Conservation (phyloP, 2,113 vertebrate species). For the Pithys albifrons region DNA sequence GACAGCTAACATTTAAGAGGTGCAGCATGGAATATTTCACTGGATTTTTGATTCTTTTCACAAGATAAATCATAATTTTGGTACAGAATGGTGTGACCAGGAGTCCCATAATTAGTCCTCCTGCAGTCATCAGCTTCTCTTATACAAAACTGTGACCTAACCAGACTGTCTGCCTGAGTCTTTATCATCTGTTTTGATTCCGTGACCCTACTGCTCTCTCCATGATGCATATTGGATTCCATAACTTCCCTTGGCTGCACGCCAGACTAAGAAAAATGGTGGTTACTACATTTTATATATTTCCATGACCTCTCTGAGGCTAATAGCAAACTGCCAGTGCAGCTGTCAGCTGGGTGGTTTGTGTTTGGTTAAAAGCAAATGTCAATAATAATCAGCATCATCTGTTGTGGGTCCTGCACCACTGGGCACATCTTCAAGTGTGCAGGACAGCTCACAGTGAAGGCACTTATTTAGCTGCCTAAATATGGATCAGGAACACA, state of each 20-base stretch:
- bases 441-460: neutral
- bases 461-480: neutral
- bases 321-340: slow-evolving; percentile 19
- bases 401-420: slow-evolving; percentile 12
- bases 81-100: neutral
- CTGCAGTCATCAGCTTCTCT: neutral
- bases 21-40: slow-evolving; percentile 1
- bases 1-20: neutral
- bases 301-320: neutral
- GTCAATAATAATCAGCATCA: slow-evolving; percentile 42
- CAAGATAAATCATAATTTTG: neutral
- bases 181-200: neutral
- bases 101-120: neutral
- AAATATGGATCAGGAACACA: neutral
- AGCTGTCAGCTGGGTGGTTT: slow-evolving; percentile 62
- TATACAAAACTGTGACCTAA: neutral
- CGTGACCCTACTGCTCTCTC: neutral
- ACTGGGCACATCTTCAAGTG: slow-evolving; percentile 43
- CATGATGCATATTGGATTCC: neutral
- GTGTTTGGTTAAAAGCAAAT: slow-evolving; percentile 19
- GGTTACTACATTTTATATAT: neutral
- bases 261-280: neutral
- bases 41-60: neutral
- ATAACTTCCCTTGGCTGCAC: neutral
- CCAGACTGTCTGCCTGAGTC: neutral